These are phyloP conservation scores for Kobus ellipsiprymnus DNA, from an alignment of 2,113 vertebrate genomes.

Conservation along the genomic window DNA sequence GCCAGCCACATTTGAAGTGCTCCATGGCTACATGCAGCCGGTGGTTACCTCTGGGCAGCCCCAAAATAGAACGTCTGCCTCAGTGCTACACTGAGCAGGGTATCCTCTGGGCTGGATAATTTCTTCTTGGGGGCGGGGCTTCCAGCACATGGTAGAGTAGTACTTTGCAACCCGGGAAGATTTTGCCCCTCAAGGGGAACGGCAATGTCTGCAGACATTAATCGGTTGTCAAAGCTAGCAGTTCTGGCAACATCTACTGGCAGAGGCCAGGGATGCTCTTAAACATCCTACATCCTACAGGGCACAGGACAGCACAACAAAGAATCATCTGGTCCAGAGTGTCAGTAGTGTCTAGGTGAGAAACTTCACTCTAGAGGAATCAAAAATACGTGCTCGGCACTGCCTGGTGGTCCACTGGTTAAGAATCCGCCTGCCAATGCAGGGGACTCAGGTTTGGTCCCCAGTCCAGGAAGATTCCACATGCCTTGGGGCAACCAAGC, in stretches of 20 bases:
- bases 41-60: neutral
- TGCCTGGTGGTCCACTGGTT: neutral
- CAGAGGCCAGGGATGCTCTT: neutral
- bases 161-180: neutral
- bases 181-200: neutral
- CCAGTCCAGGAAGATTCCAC: neutral
- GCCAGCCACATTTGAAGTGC: neutral
- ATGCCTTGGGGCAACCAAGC: neutral
- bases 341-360: neutral
- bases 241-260: neutral
- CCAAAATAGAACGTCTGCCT: neutral
- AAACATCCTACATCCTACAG: neutral
- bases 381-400: neutral
- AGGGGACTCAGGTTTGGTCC: neutral
- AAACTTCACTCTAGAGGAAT: neutral
- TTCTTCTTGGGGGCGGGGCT: neutral
- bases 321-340: neutral
- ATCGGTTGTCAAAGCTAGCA: neutral
- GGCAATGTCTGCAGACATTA: neutral
- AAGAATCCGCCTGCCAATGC: neutral
- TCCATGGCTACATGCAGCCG: neutral
- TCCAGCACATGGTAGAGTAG: neutral
- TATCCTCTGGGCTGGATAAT: neutral
- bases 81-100: neutral
- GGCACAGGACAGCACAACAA: neutral